Evolutionary conservation across 2,888 invertebrate genomes (phyloP), one percentile per base, ranked within the genome.

Genomic region (Athripsodes cinereus): DNA sequence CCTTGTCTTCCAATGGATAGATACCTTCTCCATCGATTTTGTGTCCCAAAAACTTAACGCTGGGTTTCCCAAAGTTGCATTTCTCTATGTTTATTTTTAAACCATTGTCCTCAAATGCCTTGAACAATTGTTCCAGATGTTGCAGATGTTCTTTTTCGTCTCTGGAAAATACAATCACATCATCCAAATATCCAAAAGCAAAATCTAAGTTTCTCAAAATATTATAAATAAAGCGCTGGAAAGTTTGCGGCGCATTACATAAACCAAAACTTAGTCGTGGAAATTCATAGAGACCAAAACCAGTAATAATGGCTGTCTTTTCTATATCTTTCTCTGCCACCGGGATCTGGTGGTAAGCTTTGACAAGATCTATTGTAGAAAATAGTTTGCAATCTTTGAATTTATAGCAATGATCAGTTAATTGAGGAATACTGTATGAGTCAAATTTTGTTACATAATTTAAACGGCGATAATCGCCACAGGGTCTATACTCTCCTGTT

Each of bases 251-350:
- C 2, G 52, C 52, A 5, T 34, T 35, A 16, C 21, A 18, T 19
- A 52, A 21, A 1, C 52, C 52, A 16, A 52, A 52, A 35, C 6
- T 8, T 31, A 35, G 31, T 2, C 20, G 21, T 2, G 40, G 2
- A 19, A 52, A 52, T 21, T 52, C 35, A 21, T 35, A 52, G 2
- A 52, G 26, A 19, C 51, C 51, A 6, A 21, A 51, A 2, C 22
- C 19, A 5, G 51, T 51, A 5, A 18, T 35, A 2, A 20, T 35
- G 2, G 40, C 52, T n/a, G 52, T 40, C 16, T 52, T 52, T 2
- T 26, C 16, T 16, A 52, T 52, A 6, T 52, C 40, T 19, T 1
- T 19, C 6, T 2, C 5, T 11, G 20, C 20, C 1, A 35, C 22
- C 1, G 52, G 52, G 1, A 52, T 40, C 3, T 52, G 52, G 13